A percentile compares a stretch with the other conserved stretches of the same genome.
These are phyloP conservation scores for Tipula lateralis DNA, from an alignment of 2,888 invertebrate genomes.

Conservation along the genomic window DNA sequence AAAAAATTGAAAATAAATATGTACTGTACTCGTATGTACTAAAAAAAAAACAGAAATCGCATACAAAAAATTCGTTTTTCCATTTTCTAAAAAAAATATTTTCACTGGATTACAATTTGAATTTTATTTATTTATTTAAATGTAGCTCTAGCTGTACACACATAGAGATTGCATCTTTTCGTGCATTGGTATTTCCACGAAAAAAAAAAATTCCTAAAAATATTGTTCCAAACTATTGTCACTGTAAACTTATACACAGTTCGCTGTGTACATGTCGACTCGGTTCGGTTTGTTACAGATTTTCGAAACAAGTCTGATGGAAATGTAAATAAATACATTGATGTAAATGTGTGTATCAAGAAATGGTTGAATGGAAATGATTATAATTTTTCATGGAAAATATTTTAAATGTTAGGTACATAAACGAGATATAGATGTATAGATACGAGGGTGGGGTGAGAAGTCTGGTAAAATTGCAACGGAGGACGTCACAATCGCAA, in stretches of 20 bases:
- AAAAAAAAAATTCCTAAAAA: background rate
- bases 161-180: background rate
- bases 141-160: background rate
- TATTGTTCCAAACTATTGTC: background rate
- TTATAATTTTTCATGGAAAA: background rate
- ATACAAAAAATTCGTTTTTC: background rate
- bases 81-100: background rate
- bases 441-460: too few species aligned
- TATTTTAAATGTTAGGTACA: background rate
- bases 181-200: background rate
- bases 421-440: background rate
- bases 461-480: too few species aligned
- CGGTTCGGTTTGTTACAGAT: background rate
- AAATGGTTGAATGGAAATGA: constrained; percentile 11
- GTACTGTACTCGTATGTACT: background rate
- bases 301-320: background rate
- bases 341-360: background rate
- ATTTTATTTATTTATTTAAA: background rate
- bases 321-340: constrained; percentile 11
- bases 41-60: background rate
- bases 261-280: background rate
- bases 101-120: background rate
- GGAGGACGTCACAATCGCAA: too few species aligned
- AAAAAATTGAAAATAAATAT: background rate
- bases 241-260: background rate